Evolutionary conservation across 2,888 invertebrate species (phyloP).

Genomic region (Electrophaes corylata): DNA sequence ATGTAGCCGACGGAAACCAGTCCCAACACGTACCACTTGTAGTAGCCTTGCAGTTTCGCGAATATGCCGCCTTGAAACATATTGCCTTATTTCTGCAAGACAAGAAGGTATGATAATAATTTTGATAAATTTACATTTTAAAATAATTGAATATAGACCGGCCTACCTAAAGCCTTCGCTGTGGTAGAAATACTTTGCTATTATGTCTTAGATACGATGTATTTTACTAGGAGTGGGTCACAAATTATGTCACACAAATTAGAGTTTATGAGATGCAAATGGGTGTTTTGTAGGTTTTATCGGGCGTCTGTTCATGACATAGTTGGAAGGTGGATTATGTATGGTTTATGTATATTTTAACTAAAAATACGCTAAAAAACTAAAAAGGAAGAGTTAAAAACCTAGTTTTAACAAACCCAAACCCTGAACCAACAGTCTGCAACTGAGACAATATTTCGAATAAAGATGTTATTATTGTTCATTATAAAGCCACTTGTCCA

Average conservation of each 20-base stretch:
- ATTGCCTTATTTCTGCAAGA: slow-evolving; percentile 56
- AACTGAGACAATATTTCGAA: slow-evolving; percentile 2
- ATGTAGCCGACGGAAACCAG: slow-evolving; percentile 93
- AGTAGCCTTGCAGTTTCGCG: slow-evolving; percentile 87
- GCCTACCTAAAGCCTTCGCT: too few relatives aligned
- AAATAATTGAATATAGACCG: too few relatives aligned
- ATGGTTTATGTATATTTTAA: not conserved
- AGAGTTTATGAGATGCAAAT: slow-evolving; percentile 14
- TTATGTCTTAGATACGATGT: too few relatives aligned
- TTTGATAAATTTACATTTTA: too few relatives aligned
- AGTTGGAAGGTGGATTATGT: not conserved
- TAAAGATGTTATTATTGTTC: slow-evolving; percentile 13
- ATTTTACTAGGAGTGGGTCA: not conserved
- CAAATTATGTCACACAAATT: slow-evolving; percentile 1
- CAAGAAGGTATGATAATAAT: slow-evolving; percentile 4
- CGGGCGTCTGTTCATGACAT: slow-evolving; percentile 9
- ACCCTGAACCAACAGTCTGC: not conserved
- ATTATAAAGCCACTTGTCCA: slow-evolving; percentile 26
- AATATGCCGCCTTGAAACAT: slow-evolving; percentile 78
- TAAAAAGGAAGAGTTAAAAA: not conserved
- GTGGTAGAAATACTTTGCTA: too few relatives aligned
- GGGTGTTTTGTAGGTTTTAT: slow-evolving; percentile 9
- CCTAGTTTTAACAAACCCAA: not conserved
- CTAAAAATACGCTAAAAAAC: not conserved
- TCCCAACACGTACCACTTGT: slow-evolving; percentile 91